Evolutionary conservation across 2,113 vertebrate species (phyloP).

Genomic region (Anseranas semipalmata): DNA sequence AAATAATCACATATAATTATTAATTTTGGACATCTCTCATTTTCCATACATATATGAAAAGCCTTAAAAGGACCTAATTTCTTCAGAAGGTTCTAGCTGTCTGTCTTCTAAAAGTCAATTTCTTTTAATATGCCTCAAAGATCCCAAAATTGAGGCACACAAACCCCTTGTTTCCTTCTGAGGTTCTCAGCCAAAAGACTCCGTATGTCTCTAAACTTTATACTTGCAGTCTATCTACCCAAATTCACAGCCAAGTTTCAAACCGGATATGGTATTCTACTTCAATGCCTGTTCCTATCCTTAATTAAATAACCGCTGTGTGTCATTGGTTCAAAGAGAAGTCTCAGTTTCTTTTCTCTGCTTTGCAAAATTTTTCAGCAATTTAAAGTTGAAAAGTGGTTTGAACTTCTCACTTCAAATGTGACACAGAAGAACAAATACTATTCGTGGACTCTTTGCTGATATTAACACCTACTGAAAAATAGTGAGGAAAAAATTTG

Average conservation of each 20-base stretch:
- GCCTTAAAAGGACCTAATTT: neutral
- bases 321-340: neutral
- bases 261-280: neutral
- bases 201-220: neutral
- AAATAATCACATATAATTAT: neutral
- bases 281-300: neutral
- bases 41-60: neutral
- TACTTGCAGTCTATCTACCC: neutral
- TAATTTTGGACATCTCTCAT: neutral
- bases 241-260: neutral
- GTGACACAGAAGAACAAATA: neutral
- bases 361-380: neutral
- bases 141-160: neutral
- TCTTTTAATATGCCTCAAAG: neutral
- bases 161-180: neutral
- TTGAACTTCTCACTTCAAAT: neutral
- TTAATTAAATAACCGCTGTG: neutral
- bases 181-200: neutral
- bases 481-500: neutral
- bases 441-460: neutral
- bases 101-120: neutral
- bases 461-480: neutral
- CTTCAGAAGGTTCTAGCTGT: neutral
- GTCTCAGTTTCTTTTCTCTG: neutral
- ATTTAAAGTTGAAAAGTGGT: neutral